Base-by-base conservation (phyloP, 2,888 invertebrate species). In the Sinelater perroti region DNA sequence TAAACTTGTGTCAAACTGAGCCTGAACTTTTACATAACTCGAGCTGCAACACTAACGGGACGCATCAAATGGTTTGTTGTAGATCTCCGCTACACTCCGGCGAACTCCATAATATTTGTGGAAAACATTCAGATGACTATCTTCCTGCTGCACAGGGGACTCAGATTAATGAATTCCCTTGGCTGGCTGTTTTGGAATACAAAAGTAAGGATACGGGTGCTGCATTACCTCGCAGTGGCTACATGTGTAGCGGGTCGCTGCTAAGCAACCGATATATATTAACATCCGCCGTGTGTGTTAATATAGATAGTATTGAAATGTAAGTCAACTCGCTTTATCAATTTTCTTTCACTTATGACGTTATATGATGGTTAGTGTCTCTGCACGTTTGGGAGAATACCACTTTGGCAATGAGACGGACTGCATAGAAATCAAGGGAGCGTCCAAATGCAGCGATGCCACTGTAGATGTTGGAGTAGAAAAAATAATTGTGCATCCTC, bases 311-410 rank as follows among this genome's bases (percentile, higher is more conserved):
- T 28, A 17, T 10, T 13, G 2, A 7, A 38, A 3, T 24, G 13
- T 33, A 33, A 33, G 33, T n/a, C n/a, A n/a, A n/a, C n/a, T 30
- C 1, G 1, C 1, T 5, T 8, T 2, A 14, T 8, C 6, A 3
- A 10, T 3, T 5, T 8, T 3, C 11, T 5, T n/a, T 3, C 6
- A 33, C 14, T 14, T 33, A 33, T 5, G 6, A 11, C 6, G 6
- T 2, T 33, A 6, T 33, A 3, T 18, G 8, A 36, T 17, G 16
- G 26, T 4, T 26, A 53, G 53, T 1, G 10, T 28, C n/a, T 4
- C 8, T 2, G 30, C 46, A 16, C 46, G 45, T n/a, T 30, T 53
- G 3, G 53, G 53, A 10, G 45, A 53, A 31, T 53, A 33, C 13
- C 2, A 45, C 17, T 1, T 26, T 3, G n/a, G 17, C 7, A 53